These are phyloP conservation scores for Sinocyclocheilus anshuiensis DNA, from an alignment of 2,113 vertebrate genomes.

Conservation along the genomic window DNA sequence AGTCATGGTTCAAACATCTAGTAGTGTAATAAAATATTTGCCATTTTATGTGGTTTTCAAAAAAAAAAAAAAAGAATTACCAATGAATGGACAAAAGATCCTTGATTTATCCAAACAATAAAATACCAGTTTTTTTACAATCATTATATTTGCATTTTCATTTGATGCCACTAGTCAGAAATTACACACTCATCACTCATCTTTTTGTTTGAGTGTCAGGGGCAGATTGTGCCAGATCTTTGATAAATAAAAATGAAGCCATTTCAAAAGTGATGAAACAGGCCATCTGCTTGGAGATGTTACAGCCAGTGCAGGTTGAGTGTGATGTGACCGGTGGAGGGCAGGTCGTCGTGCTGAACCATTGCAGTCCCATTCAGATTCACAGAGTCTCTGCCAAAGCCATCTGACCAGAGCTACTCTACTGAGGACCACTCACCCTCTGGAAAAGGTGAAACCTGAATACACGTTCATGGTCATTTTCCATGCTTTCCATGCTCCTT, in stretches of 20 bases:
- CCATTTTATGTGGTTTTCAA: background rate
- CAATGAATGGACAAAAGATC: background rate
- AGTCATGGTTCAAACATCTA: no score
- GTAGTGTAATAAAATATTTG: no score
- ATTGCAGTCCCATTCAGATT: conserved; percentile 39
- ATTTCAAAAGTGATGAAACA: background rate
- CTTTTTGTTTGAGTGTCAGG: background rate
- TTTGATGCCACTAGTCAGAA: background rate
- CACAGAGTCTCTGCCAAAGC: background rate
- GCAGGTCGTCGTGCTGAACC: conserved; percentile 52
- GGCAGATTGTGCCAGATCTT: background rate
- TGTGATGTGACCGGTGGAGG: conserved; percentile 46
- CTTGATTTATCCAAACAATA: background rate
- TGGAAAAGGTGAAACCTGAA: background rate
- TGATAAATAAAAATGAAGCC: background rate
- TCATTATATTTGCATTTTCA: background rate
- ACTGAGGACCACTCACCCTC: background rate
- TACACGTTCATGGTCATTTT: background rate
- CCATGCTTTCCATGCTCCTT: background rate
- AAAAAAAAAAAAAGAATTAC: background rate
- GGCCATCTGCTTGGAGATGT: background rate
- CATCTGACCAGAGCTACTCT: background rate
- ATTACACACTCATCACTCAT: no score
- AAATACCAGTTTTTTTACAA: background rate
- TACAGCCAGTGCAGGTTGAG: conserved; percentile 48